Percentiles rank a stretch among this genome's conserved stretches.
These are phyloP conservation scores for Germaria angustata DNA, from an alignment of 2,888 invertebrate genomes.

Conservation along the genomic window DNA sequence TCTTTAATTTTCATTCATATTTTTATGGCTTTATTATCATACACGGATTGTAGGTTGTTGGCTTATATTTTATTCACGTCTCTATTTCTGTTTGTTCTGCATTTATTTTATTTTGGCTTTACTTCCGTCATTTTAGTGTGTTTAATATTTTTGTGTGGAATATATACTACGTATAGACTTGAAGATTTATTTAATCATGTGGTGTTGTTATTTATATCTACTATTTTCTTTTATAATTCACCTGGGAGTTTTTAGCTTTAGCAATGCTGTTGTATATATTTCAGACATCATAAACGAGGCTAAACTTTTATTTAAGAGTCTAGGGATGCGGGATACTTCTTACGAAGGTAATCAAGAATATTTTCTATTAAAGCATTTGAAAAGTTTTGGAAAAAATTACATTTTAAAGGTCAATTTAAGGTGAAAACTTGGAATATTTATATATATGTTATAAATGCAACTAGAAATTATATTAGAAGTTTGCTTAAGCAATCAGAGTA, in stretches of 20 bases:
- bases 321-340: no score
- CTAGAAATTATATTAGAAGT: no score
- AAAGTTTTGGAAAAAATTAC: no score
- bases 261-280: no score
- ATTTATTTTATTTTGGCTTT: not conserved
- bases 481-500: no score
- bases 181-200: not conserved
- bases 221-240: constrained; percentile 11
- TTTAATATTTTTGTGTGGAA: not conserved
- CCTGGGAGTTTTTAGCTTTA: not conserved
- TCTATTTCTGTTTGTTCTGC: constrained; percentile 10
- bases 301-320: no score
- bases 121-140: constrained; percentile 1
- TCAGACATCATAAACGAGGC: no score
- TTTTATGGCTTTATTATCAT: constrained; percentile 28
- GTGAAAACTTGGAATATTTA: no score
- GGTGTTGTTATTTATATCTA: not conserved
- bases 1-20: not conserved
- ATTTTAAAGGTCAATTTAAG: no score
- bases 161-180: not conserved
- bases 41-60: constrained; percentile 3
- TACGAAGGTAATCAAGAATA: no score
- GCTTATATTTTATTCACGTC: not conserved
- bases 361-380: no score
- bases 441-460: no score